Evolutionary conservation across 2,113 vertebrate genomes (phyloP), one percentile per base, ranked within the genome.

Genomic region (Corythoichthys intestinalis): DNA sequence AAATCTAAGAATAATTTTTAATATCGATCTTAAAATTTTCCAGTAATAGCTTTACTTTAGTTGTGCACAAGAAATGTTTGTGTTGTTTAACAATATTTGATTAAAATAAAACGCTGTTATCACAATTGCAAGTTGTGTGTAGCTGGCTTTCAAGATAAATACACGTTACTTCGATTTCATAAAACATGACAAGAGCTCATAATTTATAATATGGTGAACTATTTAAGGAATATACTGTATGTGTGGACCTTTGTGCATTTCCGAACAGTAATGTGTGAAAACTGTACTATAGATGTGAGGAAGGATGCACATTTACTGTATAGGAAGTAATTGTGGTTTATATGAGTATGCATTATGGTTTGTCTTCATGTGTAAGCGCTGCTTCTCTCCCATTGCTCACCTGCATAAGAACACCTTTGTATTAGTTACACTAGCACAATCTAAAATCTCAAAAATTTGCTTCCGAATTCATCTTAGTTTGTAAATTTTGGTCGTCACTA

Each of bases 291-390:
- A 76, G 35, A 67, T 66, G 70, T 72, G 74, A 80, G 52, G 79
- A 74, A 67, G 79, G 77, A 37, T 58, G n/a, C 58, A 74, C 67
- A 64, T 59, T 79, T 48, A 74, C 72, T 66, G 80, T 83, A 82
- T 76, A 83, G 83, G 83, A 89, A 85, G 81, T 72, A 0, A 68
- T 57, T 74, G 87, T 66, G 86, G 86, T 86, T 87, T 68, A 6
- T 28, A 44, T 85, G 81, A 87, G 79, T 84, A 20, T 78, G 85
- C 81, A 83, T 69, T 83, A 72, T 65, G 56, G 35, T 73, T 54
- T 62, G 65, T 74, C 75, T 86, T 63, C 56, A 78, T 73, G 73
- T 72, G 35, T 59, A 6, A 47, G 47, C 37, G 4, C 64, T 3
- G 37, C 35, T 28, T 39, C 52, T 57, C n/a, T 15, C 37, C 12